Percentiles rank a stretch among this genome's conserved stretches.
Evolutionary conservation across 2,113 vertebrate species (phyloP).

Genomic region (Ovis canadensis): DNA sequence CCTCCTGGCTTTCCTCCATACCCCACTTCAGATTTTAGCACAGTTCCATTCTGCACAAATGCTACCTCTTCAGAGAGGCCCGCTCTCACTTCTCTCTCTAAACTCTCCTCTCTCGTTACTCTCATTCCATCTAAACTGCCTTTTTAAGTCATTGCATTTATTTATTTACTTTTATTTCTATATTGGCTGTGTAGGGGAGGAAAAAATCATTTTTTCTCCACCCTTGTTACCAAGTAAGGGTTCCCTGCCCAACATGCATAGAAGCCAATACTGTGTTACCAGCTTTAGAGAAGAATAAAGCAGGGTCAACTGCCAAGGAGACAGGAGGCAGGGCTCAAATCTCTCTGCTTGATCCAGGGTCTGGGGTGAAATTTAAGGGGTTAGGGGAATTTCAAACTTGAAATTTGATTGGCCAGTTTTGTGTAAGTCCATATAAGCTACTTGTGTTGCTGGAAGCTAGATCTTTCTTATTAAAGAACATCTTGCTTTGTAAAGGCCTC

Average conservation of each 20-base stretch:
- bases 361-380: neutral
- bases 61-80: neutral
- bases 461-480: neutral
- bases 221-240: neutral
- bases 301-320: neutral
- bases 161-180: neutral
- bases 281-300: neutral
- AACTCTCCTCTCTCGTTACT: neutral
- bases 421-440: neutral
- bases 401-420: neutral
- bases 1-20: neutral
- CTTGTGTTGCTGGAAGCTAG: neutral
- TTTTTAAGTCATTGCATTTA: neutral
- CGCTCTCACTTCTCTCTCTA: too few relatives aligned
- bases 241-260: neutral
- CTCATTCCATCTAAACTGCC: neutral
- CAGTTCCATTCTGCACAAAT: neutral
- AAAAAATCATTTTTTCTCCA: neutral
- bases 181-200: neutral
- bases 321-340: neutral
- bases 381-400: neutral
- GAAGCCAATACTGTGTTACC: neutral
- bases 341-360: neutral
- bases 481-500: neutral
- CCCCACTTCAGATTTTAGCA: neutral